Percentiles rank a stretch among this genome's conserved stretches.
Evolutionary conservation across 2,113 vertebrate species (phyloP).

Genomic region (Corythoichthys intestinalis): DNA sequence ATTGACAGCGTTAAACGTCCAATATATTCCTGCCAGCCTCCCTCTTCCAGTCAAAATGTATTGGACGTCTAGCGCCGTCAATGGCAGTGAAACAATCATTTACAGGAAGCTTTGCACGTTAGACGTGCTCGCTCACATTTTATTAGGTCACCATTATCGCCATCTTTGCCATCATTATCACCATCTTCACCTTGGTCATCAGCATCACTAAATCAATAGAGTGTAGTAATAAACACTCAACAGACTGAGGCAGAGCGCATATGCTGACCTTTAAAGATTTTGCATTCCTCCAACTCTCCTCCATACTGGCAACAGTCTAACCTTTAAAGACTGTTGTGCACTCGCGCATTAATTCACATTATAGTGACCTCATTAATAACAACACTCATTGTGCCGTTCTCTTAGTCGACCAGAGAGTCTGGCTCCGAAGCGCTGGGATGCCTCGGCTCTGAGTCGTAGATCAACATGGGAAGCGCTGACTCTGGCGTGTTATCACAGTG

Average conservation of each 20-base stretch:
- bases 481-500: constrained; percentile 56
- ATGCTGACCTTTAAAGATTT: constrained; percentile 76
- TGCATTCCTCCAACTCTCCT: constrained; percentile 60
- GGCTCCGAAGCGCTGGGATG: constrained; percentile 48
- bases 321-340: constrained; percentile 79
- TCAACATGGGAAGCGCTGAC: constrained; percentile 69
- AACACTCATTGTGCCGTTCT: constrained; percentile 63
- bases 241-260: constrained; percentile 59
- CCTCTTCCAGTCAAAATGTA: too few species aligned
- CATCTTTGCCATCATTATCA: constrained; percentile 69
- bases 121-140: constrained; percentile 51
- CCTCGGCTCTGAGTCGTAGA: constrained; percentile 62
- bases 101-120: constrained; percentile 29
- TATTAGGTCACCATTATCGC: constrained; percentile 64
- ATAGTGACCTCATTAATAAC: constrained; percentile 77
- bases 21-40: too few species aligned
- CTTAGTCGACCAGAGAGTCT: constrained; percentile 49
- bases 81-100: constrained; percentile 21
- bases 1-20: too few species aligned
- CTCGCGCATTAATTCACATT: constrained; percentile 79
- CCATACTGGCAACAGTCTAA: constrained; percentile 68
- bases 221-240: constrained; percentile 75
- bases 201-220: constrained; percentile 74
- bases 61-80: neutral
- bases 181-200: constrained; percentile 71